Evolutionary conservation across 1,140 invertebrate species (phyloP).

Genomic region (Notospermus geniculatus): DNA sequence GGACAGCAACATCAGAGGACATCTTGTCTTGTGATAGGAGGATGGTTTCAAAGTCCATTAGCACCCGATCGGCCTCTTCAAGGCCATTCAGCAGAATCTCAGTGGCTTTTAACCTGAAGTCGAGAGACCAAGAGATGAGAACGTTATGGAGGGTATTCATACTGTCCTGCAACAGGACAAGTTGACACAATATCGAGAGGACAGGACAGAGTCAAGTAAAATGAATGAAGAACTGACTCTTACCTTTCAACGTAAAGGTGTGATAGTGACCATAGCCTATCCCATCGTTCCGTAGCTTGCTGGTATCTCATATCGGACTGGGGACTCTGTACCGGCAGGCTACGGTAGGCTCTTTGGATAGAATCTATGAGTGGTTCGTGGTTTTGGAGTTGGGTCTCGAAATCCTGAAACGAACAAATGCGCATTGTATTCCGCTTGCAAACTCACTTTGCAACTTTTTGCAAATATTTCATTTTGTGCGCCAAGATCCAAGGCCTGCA

Average conservation of each 20-base stretch:
- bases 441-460: background rate
- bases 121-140: conserved; percentile 14
- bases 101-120: conserved; percentile 78
- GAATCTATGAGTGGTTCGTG: conserved; percentile 78
- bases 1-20: conserved; percentile 74
- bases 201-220: background rate
- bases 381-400: conserved; percentile 58
- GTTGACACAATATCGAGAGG: too few relatives aligned
- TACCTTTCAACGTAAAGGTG: conserved; percentile 80
- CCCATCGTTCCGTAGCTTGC: conserved; percentile 86
- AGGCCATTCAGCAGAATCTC: conserved; percentile 85
- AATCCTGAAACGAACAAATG: conserved; percentile 53
- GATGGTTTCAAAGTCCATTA: conserved; percentile 89
- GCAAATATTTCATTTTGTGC: background rate
- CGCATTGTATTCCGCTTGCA: background rate
- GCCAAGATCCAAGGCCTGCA: too few relatives aligned
- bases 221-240: too few relatives aligned
- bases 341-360: conserved; percentile 77
- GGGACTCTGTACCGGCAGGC: conserved; percentile 74
- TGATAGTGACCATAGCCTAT: conserved; percentile 80
- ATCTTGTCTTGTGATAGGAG: conserved; percentile 79
- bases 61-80: conserved; percentile 82
- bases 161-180: background rate
- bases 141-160: background rate
- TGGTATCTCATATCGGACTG: conserved; percentile 86